Evolutionary conservation across 2,113 vertebrate genomes (phyloP).

Genomic region (Zingel zingel): DNA sequence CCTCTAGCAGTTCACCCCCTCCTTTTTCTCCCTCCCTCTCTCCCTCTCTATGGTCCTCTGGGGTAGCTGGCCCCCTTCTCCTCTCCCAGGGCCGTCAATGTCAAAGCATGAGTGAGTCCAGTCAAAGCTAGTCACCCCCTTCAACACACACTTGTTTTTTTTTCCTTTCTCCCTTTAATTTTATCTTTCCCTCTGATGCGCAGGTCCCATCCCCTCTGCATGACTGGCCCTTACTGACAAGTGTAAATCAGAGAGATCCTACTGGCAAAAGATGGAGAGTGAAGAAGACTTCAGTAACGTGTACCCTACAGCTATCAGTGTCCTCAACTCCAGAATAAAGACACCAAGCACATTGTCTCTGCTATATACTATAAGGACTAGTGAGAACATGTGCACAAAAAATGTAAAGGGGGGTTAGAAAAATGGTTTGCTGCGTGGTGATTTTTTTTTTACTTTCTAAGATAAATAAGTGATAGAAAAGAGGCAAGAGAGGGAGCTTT

Average conservation of each 20-base stretch:
- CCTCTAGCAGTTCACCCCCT: slow-evolving; percentile 78
- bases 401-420: slow-evolving; percentile 36
- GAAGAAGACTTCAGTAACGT: slow-evolving; percentile 77
- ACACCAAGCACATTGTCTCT: slow-evolving; percentile 61
- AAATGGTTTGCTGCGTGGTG: slow-evolving; percentile 55
- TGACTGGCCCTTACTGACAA: slow-evolving; percentile 80
- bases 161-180: slow-evolving; percentile 62
- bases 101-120: slow-evolving; percentile 82
- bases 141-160: slow-evolving; percentile 43
- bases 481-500: slow-evolving; percentile 68
- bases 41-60: slow-evolving; percentile 68
- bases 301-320: slow-evolving; percentile 80
- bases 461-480: slow-evolving; percentile 79
- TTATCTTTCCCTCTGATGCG: slow-evolving; percentile 70
- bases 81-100: slow-evolving; percentile 79
- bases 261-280: slow-evolving; percentile 71
- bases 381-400: slow-evolving; percentile 52
- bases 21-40: slow-evolving; percentile 42
- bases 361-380: slow-evolving; percentile 60
- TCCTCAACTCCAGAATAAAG: slow-evolving; percentile 75
- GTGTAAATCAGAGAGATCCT: slow-evolving; percentile 80
- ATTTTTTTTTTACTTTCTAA: slow-evolving; percentile 62
- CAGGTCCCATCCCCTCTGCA: slow-evolving; percentile 78
- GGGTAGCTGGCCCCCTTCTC: slow-evolving; percentile 77
- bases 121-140: slow-evolving; percentile 70